These are phyloP conservation scores for Heterotis niloticus DNA, from an alignment of 2,113 vertebrate species.

Conservation along the genomic window DNA sequence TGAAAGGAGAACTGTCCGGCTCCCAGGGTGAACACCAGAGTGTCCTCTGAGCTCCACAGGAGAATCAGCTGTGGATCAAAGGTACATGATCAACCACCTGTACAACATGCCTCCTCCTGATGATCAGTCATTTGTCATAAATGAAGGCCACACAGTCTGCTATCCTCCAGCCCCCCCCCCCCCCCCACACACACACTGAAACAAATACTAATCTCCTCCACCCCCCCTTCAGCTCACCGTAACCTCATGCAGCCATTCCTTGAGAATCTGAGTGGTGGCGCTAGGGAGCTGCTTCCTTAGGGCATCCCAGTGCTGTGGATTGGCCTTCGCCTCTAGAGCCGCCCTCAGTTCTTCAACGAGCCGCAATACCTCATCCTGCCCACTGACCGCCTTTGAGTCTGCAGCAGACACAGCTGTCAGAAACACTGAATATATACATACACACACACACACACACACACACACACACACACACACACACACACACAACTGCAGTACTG, in stretches of 20 bases:
- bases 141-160: too few species aligned
- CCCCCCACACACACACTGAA: too few species aligned
- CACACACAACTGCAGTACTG: not conserved
- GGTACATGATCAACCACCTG: too few species aligned
- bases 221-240: constrained; percentile 65
- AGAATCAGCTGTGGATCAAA: too few species aligned
- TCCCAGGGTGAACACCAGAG: too few species aligned
- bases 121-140: too few species aligned
- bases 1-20: too few species aligned
- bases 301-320: constrained; percentile 64
- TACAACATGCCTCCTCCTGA: too few species aligned
- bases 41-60: too few species aligned
- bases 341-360: constrained; percentile 82
- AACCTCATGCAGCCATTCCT: constrained; percentile 78
- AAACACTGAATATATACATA: too few species aligned
- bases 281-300: constrained; percentile 77
- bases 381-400: constrained; percentile 78
- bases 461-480: not conserved
- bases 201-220: too few species aligned
- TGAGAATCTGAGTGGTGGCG: constrained; percentile 70
- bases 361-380: constrained; percentile 77
- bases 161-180: not conserved
- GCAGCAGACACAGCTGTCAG: constrained; percentile 16
- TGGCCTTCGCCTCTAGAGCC: constrained; percentile 76
- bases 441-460: too few species aligned